A percentile compares a stretch with the other conserved stretches of the same genome.
phyloP scores from a whole-genome alignment of 1,140 invertebrate species.

The Drosophila bocqueti region DNA sequence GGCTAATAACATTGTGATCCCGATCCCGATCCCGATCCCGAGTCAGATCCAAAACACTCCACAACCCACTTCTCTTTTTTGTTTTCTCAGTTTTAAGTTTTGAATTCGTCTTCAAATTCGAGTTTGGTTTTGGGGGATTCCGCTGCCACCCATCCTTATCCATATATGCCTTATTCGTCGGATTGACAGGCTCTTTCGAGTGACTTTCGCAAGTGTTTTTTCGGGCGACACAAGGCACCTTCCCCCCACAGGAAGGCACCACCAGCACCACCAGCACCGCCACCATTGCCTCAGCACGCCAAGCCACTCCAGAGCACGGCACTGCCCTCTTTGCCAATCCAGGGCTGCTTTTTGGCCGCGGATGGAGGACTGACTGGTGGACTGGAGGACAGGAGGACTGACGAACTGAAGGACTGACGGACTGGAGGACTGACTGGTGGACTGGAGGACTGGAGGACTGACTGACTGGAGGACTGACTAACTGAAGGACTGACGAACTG shows the following conservation, averaged over 20 bases:
- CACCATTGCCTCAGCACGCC: conserved; percentile 14
- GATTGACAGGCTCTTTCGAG: conserved; percentile 71
- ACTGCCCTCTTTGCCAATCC: conserved; percentile 5
- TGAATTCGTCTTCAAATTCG: conserved; percentile 1
- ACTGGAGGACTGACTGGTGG: not conserved
- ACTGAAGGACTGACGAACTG: not conserved
- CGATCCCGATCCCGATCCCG: conserved; percentile 2
- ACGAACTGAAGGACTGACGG: not conserved
- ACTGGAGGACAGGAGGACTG: not conserved
- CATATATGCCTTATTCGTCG: conserved; percentile 28
- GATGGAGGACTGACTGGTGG: not conserved
- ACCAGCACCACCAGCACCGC: not conserved
- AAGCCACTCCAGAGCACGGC: conserved; percentile 7
- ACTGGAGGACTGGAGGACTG: not conserved
- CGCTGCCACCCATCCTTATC: conserved; percentile 31
- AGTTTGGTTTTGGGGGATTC: not conserved
- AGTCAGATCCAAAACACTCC: no score
- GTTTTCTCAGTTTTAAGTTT: not conserved
- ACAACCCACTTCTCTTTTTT: no score
- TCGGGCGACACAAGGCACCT: conserved; percentile 64
- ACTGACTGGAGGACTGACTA: not conserved
- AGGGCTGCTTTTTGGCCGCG: conserved; percentile 17
- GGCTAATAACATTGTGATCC: conserved; percentile 54
- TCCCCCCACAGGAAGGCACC: conserved; percentile 2
- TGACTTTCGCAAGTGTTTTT: conserved; percentile 71